These are phyloP conservation scores for Tapera naevia DNA, from an alignment of 2,797 vertebrate species.

Conservation along the genomic window DNA sequence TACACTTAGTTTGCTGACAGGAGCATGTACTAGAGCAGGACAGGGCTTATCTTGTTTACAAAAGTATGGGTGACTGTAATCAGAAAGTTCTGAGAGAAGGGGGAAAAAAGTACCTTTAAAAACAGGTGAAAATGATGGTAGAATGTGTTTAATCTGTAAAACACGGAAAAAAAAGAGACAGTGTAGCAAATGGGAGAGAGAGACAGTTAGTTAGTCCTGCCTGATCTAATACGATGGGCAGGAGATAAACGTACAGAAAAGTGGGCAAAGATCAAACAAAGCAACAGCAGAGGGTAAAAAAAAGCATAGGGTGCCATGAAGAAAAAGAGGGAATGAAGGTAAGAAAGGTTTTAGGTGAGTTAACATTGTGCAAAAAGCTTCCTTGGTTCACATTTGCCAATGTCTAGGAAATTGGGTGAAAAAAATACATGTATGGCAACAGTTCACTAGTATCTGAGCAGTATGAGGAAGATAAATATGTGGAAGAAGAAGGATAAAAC, in stretches of 20 bases:
- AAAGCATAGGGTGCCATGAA: not conserved
- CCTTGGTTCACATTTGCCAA: not conserved
- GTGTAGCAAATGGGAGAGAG: not conserved
- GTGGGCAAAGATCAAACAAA: slow-evolving; percentile 4
- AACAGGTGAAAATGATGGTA: not conserved
- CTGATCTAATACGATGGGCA: not conserved
- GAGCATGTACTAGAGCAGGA: not conserved
- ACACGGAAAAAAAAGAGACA: not conserved
- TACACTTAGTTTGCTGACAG: not conserved
- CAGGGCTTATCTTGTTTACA: not conserved
- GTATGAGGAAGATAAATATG: not conserved
- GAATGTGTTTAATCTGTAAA: not conserved
- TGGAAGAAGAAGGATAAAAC: not conserved
- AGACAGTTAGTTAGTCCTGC: not conserved
- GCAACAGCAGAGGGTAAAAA: not conserved
- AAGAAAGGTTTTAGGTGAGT: not conserved
- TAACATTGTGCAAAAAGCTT: not conserved
- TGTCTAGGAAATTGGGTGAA: not conserved
- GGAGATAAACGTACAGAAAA: slow-evolving; percentile 7
- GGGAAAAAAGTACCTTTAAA: not conserved
- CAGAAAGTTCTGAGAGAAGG: not conserved
- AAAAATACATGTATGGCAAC: not conserved
- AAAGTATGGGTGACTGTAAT: not conserved
- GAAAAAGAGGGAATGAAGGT: not conserved
- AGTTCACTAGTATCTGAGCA: not conserved